Conservation (phyloP, 2,797 vertebrate genomes). For the Phoeniculus purpureus region DNA sequence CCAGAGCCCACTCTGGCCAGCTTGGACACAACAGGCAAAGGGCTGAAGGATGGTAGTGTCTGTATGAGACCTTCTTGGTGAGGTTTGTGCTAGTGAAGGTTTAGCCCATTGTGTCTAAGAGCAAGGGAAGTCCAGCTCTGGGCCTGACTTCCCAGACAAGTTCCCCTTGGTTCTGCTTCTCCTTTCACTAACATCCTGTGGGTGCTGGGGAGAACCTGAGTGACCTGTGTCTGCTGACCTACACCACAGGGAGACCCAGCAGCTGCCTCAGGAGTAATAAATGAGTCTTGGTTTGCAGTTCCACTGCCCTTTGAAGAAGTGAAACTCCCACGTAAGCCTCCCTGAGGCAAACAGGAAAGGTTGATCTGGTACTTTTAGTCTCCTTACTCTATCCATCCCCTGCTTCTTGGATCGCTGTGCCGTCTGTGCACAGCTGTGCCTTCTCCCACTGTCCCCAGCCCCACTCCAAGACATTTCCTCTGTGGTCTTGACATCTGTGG, state of each 20-base stretch:
- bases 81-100: background rate
- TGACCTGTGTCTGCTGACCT: background rate
- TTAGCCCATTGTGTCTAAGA: background rate
- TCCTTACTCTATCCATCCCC: background rate
- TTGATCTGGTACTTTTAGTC: background rate
- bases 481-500: slow-evolving; percentile 68
- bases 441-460: slow-evolving; percentile 9
- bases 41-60: background rate
- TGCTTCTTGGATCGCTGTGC: background rate
- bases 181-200: background rate
- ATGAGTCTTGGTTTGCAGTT: slow-evolving; percentile 3
- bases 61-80: rapidly evolving
- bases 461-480: slow-evolving; percentile 51
- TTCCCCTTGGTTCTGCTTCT: background rate
- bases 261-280: background rate
- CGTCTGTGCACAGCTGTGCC: slow-evolving; percentile 21
- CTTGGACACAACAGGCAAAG: rapidly evolving
- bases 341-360: background rate
- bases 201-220: background rate
- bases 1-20: background rate
- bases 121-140: background rate
- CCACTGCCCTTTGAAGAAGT: slow-evolving; percentile 22
- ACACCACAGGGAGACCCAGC: background rate
- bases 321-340: background rate
- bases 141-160: background rate